Base-by-base conservation (phyloP, 2,797 vertebrate genomes). In the Echeneis naucrates region DNA sequence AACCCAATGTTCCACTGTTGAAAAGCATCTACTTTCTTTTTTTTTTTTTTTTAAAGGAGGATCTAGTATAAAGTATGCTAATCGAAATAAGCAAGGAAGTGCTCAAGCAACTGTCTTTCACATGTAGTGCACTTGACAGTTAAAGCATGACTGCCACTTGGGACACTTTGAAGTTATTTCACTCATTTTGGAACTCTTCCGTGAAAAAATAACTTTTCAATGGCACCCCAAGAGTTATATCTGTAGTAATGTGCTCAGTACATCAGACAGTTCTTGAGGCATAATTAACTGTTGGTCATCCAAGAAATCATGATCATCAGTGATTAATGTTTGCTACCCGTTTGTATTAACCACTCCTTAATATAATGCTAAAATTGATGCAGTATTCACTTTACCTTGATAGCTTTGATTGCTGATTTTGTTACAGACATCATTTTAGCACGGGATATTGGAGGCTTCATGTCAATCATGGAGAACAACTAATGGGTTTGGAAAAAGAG, bases 351-450 rank as follows among this genome's bases (percentile, higher is more conserved):
- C 8, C 19, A 21, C 13, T 24, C 16, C 12, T 40, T 38, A 48
- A 51, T 13, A 27, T 4, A 12, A 69, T 1, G 66, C 45, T 16
- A 19, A 30, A 56, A 44, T 0, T 19, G 0, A 63, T 7, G 1
- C 0, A 26, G 19, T 16, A 19, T 50, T 64, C 0, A 53, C 21
- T 59, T 81, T 94, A 99, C 98, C 97, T 99, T 99, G 74, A 99
- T 99, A 76, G 97, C 98, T 94, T 99, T 99, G 85, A 99, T 98
- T 89, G 98, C 98, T 79, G 97, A 96, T 92, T 99, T 99, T 63
- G 98, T 99, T 67, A 99, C 96, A 17, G 97, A 96, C 94, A 99
- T 99, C 98, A 99, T 99, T 87, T 99, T 99, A 52, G 98, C 98
- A 77, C 98, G 95, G 76, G 98, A 99, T 93, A 99, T 98, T 9